phyloP scores from a whole-genome alignment of 1,140 invertebrate species.

The Goniozus legneri region DNA sequence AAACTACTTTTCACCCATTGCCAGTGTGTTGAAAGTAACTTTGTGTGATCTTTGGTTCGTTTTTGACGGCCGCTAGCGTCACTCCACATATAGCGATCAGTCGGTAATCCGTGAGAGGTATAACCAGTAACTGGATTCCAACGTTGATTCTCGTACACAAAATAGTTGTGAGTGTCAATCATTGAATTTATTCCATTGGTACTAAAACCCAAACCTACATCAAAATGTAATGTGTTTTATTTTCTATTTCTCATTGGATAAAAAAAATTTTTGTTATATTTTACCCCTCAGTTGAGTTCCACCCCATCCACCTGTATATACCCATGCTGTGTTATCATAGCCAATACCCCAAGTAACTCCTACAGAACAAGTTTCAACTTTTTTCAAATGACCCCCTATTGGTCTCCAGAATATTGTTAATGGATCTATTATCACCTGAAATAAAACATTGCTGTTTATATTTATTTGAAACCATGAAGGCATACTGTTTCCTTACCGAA shows the following conservation, averaged over 20 bases:
- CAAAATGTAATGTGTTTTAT: not conserved
- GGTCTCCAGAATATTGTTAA: slow-evolving; percentile 77
- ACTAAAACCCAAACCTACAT: slow-evolving; percentile 60
- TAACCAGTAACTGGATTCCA: slow-evolving; percentile 91
- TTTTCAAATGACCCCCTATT: slow-evolving; percentile 78
- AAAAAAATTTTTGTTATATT: slow-evolving; percentile 2
- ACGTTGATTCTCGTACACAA: slow-evolving; percentile 89
- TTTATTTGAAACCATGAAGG: not conserved
- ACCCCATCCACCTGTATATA: slow-evolving; percentile 84
- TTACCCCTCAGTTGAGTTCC: slow-evolving; percentile 72
- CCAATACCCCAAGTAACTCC: slow-evolving; percentile 87
- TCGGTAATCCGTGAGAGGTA: slow-evolving; percentile 77
- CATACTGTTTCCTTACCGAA: slow-evolving; percentile 53
- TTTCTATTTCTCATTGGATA: not conserved
- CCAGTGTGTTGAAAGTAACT: slow-evolving; percentile 81
- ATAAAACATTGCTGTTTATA: too few species aligned
- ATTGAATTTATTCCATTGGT: slow-evolving; percentile 72
- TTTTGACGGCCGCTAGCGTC: slow-evolving; percentile 78
- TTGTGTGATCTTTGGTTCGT: slow-evolving; percentile 78
- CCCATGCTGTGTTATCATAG: slow-evolving; percentile 79
- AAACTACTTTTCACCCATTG: slow-evolving; percentile 68
- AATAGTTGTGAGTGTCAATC: slow-evolving; percentile 79
- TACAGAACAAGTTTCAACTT: slow-evolving; percentile 69
- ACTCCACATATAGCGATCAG: slow-evolving; percentile 88
- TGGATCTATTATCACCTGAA: slow-evolving; percentile 66